These are phyloP conservation scores for Mastacembelus armatus DNA, from an alignment of 2,797 vertebrate genomes.

Conservation along the genomic window DNA sequence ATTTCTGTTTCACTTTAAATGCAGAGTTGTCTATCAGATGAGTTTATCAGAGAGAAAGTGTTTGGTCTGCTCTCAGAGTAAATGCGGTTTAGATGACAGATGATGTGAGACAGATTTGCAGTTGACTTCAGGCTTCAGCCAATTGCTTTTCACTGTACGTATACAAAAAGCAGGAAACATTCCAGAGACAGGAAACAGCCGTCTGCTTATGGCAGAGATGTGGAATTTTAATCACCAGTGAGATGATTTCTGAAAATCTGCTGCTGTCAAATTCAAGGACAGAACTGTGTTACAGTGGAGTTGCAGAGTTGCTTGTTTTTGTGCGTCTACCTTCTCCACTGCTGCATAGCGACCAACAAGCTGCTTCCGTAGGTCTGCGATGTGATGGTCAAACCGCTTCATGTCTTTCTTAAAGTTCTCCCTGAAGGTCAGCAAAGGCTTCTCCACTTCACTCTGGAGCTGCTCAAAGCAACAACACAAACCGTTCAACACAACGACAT, in stretches of 20 bases:
- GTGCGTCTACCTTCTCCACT: conserved; percentile 90
- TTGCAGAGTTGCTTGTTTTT: background rate
- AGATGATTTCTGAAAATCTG: conserved; percentile 54
- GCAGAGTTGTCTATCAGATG: conserved; percentile 8
- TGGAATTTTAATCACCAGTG: conserved; percentile 66
- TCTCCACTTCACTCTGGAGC: conserved; percentile 98
- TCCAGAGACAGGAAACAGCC: conserved; percentile 51
- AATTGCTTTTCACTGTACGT: conserved; percentile 48
- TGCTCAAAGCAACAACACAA: conserved; percentile 59
- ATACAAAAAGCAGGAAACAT: conserved; percentile 46
- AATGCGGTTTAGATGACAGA: conserved; percentile 35
- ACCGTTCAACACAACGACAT: background rate
- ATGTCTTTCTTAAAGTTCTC: conserved; percentile 99
- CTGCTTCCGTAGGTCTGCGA: conserved; percentile 93
- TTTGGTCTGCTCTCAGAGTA: background rate
- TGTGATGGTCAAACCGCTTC: conserved; percentile 97
- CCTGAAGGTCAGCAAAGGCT: conserved; percentile 92
- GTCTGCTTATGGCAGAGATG: conserved; percentile 47
- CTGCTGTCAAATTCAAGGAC: conserved; percentile 29
- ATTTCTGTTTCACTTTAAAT: conserved; percentile 29
- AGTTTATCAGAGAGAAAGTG: conserved; percentile 20
- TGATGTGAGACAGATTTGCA: conserved; percentile 42
- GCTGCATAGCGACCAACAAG: conserved; percentile 90
- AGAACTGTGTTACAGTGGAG: conserved; percentile 1
- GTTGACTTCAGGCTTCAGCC: conserved; percentile 46